Evolutionary conservation across 2,113 vertebrate genomes (phyloP).

Genomic region (Scalopus aquaticus): DNA sequence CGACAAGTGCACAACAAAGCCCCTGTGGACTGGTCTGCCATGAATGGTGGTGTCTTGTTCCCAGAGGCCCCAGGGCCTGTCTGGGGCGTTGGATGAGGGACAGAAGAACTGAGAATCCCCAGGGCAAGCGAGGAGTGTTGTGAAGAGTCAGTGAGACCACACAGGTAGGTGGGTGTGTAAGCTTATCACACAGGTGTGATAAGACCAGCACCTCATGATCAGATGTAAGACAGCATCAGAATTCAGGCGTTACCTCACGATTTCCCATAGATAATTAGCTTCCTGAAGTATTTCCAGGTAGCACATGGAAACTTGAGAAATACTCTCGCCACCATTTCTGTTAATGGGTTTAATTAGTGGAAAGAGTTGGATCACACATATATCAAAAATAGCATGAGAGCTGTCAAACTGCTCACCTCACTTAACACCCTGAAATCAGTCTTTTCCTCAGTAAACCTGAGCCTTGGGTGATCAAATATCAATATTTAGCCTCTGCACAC

Average conservation of each 20-base stretch:
- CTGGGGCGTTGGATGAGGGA: background rate
- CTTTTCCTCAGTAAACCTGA: background rate
- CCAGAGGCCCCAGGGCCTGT: background rate
- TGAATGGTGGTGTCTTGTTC: too few species aligned
- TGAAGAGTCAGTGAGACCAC: background rate
- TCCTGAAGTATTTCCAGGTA: background rate
- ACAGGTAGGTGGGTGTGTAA: background rate
- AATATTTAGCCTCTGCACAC: background rate
- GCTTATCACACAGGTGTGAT: background rate
- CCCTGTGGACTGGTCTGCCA: rapidly evolving
- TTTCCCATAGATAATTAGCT: background rate
- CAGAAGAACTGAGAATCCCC: background rate
- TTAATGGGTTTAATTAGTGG: background rate
- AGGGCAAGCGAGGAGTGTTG: background rate
- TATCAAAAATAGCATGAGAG: background rate
- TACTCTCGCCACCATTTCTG: background rate
- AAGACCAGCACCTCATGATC: too few species aligned
- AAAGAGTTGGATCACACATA: background rate
- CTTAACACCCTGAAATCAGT: background rate
- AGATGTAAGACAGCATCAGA: background rate
- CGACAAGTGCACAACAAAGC: background rate
- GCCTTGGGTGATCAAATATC: background rate
- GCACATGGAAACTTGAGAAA: background rate
- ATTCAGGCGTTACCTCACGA: background rate
- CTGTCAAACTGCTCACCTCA: background rate